Evolutionary conservation across 2,113 vertebrate species (phyloP).

Genomic region (Noturus placidus): DNA sequence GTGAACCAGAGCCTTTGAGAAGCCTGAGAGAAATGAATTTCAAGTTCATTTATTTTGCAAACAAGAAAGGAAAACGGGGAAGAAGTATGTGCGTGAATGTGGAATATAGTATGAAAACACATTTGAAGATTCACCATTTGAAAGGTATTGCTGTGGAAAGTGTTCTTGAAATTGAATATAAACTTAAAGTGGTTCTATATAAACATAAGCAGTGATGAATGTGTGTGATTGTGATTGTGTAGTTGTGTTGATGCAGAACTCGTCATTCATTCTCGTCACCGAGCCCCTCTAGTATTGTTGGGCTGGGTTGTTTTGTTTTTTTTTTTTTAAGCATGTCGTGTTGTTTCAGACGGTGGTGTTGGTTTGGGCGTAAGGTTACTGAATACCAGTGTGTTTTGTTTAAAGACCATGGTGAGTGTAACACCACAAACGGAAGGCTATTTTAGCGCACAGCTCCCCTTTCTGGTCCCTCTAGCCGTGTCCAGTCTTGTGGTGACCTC

Average conservation of each 20-base stretch:
- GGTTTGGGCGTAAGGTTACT: conserved; percentile 44
- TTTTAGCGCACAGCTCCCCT: conserved; percentile 47
- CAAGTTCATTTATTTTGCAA: background rate
- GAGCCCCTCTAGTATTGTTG: conserved; percentile 15
- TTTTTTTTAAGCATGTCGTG: conserved; percentile 62
- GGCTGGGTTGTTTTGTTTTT: conserved; percentile 51
- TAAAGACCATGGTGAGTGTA: conserved; percentile 54
- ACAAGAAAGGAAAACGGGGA: background rate
- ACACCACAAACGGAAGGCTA: conserved; percentile 55
- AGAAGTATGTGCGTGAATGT: background rate
- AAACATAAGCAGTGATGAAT: background rate
- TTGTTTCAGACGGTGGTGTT: conserved; percentile 56
- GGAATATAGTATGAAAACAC: background rate
- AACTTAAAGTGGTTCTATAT: background rate
- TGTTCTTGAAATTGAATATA: background rate
- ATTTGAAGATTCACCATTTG: background rate
- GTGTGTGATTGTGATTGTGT: conserved; percentile 53
- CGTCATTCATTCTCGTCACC: background rate
- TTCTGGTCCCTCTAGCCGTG: conserved; percentile 31
- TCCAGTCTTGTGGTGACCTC: conserved; percentile 57
- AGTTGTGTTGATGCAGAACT: background rate
- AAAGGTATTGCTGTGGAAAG: conserved; percentile 36
- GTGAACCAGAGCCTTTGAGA: background rate
- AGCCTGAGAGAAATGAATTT: background rate
- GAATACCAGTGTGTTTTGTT: conserved; percentile 52